Evolutionary conservation across 2,113 vertebrate genomes (phyloP).

Genomic region (Plestiodon gilberti): DNA sequence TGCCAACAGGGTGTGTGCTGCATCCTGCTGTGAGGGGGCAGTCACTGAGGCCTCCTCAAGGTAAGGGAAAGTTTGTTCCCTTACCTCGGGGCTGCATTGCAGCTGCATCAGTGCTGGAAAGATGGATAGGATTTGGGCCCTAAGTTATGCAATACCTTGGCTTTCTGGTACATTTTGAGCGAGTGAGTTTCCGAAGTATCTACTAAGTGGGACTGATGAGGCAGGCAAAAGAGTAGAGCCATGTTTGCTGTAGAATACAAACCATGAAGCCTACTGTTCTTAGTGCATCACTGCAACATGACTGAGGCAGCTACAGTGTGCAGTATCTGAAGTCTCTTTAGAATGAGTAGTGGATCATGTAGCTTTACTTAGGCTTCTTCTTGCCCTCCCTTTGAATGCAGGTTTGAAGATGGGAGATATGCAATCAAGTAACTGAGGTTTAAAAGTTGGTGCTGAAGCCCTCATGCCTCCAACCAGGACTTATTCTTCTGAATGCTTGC

Average conservation of each 20-base stretch:
- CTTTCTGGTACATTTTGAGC: neutral
- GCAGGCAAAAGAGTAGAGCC: neutral
- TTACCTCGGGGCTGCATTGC: too few species aligned
- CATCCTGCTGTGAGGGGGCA: too few species aligned
- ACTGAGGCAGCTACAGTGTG: neutral
- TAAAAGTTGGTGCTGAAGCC: constrained; percentile 91
- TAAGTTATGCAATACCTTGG: neutral
- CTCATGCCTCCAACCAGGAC: constrained; percentile 88
- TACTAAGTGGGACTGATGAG: neutral
- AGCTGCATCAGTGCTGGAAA: too few species aligned
- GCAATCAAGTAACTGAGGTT: constrained; percentile 91
- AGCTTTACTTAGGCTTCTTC: neutral
- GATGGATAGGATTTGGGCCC: too few species aligned
- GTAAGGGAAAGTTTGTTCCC: too few species aligned
- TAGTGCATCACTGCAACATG: neutral
- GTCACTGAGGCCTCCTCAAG: too few species aligned
- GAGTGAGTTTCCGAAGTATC: neutral
- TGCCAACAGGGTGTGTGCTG: too few species aligned
- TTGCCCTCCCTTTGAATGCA: constrained; percentile 52
- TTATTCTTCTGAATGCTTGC: constrained; percentile 83
- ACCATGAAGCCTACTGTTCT: neutral
- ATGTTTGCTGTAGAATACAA: neutral
- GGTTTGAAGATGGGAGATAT: constrained; percentile 92
- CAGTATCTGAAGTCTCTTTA: neutral
- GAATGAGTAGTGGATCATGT: neutral